A percentile compares a stretch with the other conserved stretches of the same genome.
Conservation (phyloP, 1,140 invertebrate genomes). For the Pomacea maculata region DNA sequence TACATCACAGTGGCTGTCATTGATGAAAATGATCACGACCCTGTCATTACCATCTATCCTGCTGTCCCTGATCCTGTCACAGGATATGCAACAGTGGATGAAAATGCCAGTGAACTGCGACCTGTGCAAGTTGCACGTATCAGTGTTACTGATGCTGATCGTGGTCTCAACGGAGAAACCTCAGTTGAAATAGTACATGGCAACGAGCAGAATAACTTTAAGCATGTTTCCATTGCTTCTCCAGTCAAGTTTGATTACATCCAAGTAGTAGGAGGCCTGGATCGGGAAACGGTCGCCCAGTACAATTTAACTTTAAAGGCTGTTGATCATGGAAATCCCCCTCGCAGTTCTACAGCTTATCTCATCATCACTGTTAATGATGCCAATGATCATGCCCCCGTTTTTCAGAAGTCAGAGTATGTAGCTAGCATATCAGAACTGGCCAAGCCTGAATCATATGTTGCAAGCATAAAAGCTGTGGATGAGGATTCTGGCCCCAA, state of each 20-base stretch:
- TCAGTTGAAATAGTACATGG: constrained; percentile 79
- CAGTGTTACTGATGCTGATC: constrained; percentile 89
- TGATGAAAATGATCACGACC: constrained; percentile 92
- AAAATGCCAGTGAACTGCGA: constrained; percentile 86
- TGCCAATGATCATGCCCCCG: constrained; percentile 91
- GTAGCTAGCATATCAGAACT: constrained; percentile 91
- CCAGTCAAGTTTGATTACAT: constrained; percentile 34
- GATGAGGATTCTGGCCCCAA: constrained; percentile 65
- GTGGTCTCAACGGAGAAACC: constrained; percentile 89
- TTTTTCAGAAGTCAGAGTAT: constrained; percentile 89
- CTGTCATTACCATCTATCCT: constrained; percentile 85
- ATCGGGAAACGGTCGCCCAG: constrained; percentile 85
- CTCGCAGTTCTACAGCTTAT: constrained; percentile 87
- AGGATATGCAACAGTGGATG: constrained; percentile 88
- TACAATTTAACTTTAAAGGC: constrained; percentile 90
- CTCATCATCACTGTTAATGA: constrained; percentile 91
- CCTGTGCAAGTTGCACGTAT: constrained; percentile 85
- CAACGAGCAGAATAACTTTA: constrained; percentile 90
- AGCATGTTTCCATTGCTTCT: constrained; percentile 78
- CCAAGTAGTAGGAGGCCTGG: constrained; percentile 75
- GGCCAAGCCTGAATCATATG: constrained; percentile 83
- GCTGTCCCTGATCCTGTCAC: constrained; percentile 77
- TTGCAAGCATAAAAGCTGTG: constrained; percentile 75
- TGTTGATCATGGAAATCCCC: constrained; percentile 76
- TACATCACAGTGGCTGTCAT: constrained; percentile 94